Percentiles rank a stretch among this genome's conserved stretches.
Evolutionary conservation across 35 echinoderm and acorn worm species (phyloP).

Genomic region (Lytechinus pictus): DNA sequence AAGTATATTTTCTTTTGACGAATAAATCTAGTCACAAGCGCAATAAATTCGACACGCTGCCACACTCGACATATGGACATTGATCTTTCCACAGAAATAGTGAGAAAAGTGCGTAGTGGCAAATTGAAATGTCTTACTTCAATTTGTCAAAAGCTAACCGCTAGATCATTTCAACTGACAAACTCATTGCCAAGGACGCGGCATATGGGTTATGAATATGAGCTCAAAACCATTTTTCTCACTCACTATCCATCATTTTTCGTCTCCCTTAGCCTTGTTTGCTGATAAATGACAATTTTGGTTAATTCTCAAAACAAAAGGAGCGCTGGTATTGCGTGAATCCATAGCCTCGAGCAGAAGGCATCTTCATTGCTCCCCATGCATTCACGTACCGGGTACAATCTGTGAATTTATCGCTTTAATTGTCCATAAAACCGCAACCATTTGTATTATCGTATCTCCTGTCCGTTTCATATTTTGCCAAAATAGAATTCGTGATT

Average conservation of each 20-base stretch:
- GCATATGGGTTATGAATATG: slow-evolving; percentile 22
- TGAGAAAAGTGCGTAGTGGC: neutral
- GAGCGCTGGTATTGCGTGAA: neutral
- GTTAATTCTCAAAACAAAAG: neutral
- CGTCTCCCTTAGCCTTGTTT: neutral
- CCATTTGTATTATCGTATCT: neutral
- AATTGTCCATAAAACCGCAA: slow-evolving; percentile 32
- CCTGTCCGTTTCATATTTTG: neutral
- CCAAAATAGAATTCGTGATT: neutral
- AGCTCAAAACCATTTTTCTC: neutral
- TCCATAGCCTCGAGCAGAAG: neutral
- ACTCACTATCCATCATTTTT: neutral
- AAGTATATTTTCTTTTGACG: neutral
- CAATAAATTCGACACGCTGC: neutral
- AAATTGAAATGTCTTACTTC: neutral
- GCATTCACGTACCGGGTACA: neutral
- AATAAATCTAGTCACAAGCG: neutral
- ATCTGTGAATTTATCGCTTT: slow-evolving; percentile 13
- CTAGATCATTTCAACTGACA: neutral
- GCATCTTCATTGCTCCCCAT: neutral
- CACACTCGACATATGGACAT: neutral
- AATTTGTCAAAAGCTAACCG: neutral
- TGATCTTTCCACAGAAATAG: neutral
- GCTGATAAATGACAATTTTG: slow-evolving; percentile 13
- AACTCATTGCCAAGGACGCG: slow-evolving; percentile 32